Base-by-base conservation (phyloP, 2,888 invertebrate species). In the Antitype chi region DNA sequence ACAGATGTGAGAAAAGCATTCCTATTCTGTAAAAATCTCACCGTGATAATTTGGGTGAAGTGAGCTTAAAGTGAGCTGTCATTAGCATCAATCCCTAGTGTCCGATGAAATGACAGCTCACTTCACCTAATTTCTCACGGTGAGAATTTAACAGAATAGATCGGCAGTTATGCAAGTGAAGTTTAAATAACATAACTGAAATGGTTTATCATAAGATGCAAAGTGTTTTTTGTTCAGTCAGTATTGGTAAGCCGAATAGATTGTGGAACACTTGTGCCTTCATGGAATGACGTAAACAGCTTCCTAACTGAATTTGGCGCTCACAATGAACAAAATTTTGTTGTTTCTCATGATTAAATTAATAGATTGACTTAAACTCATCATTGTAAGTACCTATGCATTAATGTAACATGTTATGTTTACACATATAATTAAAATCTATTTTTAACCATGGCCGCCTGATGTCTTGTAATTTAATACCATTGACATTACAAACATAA, bases 401-500 rank as follows among this genome's bases (percentile, higher is more conserved):
- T 32, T 23, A 20, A 32, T 28, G n/a, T 55, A 11, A 20, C 7
- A 13, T 9, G 15, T 52, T 25, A 52, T 23, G 0, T 25, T 28
- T 28, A 23, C 52, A 32, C 52, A 32, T n/a, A 11, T n/a, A 53
- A 32, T 17, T 6, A 32, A 53, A 32, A n/a, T n/a, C 6, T 32
- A 11, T n/a, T 53, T 17, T 53, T n/a, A 53, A 68, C n/a, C 4
- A 17, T 17, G 52, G 7, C 67, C n/a, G 52, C 11, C 52, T 52
- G 47, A 47, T 70, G 23, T 70, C 60, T 77, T 47, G 69, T 32
- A 32, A 52, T 52, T 78, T 28, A 53, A 57, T 76, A 63, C 38
- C 43, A 68, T 38, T 68, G 13, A 59, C 17, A 70, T 57, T 60
- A 76, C 23, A 60, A 55, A 70, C 38, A 62, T 52, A 49, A 55